These are phyloP conservation scores for Aphaenogaster rudis DNA, from an alignment of 1,140 invertebrate species.

Conservation along the genomic window DNA sequence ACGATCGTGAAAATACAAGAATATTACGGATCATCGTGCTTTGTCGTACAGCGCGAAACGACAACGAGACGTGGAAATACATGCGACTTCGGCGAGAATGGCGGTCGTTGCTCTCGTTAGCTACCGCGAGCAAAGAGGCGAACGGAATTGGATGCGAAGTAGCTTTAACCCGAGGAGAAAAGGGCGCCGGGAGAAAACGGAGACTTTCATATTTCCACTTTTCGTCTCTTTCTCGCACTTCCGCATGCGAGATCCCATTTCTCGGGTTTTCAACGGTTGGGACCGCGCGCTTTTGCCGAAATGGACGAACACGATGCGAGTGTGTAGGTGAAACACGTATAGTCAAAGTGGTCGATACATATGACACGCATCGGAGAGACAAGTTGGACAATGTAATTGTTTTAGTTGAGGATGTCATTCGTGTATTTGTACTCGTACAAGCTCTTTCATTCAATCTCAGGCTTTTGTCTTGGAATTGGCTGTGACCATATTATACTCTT, in stretches of 20 bases:
- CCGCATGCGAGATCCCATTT: not conserved
- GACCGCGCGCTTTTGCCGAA: slow-evolving; percentile 21
- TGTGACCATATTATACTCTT: not conserved
- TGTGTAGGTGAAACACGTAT: not conserved
- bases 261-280: slow-evolving; percentile 13
- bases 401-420: slow-evolving; percentile 66
- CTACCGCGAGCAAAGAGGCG: slow-evolving; percentile 45
- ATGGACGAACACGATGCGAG: not conserved
- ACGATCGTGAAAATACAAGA: not conserved
- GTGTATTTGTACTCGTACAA: slow-evolving; percentile 51
- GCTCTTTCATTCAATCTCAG: slow-evolving; percentile 67
- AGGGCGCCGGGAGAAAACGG: slow-evolving; percentile 25
- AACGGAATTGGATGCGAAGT: slow-evolving; percentile 65
- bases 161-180: slow-evolving; percentile 37
- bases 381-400: not conserved
- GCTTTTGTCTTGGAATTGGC: slow-evolving; percentile 67
- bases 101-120: slow-evolving; percentile 13
- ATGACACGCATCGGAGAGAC: not conserved
- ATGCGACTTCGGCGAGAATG: slow-evolving; percentile 12
- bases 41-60: slow-evolving; percentile 8
- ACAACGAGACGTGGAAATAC: not conserved
- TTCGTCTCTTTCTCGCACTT: slow-evolving; percentile 39
- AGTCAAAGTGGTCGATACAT: not conserved
- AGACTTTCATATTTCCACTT: slow-evolving; percentile 60
- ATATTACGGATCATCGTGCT: slow-evolving; percentile 7